A percentile compares a stretch with the other conserved stretches of the same genome.
phyloP scores from a whole-genome alignment of 2,113 vertebrate species.

The Sphaerodactylus townsendi region DNA sequence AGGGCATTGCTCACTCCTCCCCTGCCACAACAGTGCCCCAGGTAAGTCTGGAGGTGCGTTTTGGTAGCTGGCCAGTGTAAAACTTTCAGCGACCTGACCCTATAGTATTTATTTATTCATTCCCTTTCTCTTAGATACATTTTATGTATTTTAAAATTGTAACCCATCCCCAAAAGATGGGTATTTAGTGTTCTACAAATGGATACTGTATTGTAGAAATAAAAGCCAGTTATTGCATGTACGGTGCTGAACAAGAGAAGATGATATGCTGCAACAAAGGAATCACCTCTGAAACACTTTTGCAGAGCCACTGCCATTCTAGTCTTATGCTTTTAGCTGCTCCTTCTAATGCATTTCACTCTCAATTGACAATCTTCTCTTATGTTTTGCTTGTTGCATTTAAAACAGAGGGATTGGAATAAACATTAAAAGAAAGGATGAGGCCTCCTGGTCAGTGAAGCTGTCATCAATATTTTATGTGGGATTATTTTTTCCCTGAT shows the following conservation, averaged over 20 bases:
- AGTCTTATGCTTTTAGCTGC: not conserved
- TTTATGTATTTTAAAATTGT: not conserved
- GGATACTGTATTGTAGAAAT: not conserved
- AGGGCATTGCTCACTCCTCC: too few species aligned
- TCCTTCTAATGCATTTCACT: not conserved
- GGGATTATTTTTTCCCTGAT: not conserved
- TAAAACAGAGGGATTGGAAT: not conserved
- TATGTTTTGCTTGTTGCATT: not conserved
- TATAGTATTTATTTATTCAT: not conserved
- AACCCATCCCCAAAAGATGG: not conserved
- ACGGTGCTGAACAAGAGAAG: too few species aligned
- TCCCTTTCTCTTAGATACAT: not conserved
- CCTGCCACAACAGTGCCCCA: too few species aligned
- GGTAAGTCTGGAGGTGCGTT: too few species aligned
- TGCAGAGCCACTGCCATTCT: not conserved
- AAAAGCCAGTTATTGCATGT: not conserved
- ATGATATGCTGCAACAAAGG: not conserved
- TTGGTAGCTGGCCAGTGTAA: not conserved
- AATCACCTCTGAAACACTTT: not conserved
- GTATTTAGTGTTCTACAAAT: not conserved
- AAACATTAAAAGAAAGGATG: conserved; percentile 36
- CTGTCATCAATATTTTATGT: conserved; percentile 38
- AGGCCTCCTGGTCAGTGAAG: not conserved
- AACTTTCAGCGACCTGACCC: not conserved
- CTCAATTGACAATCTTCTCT: not conserved